Evolutionary conservation across 1,140 invertebrate species (phyloP), one percentile per base, ranked within the genome.

Genomic region (Sycophila sp.): DNA sequence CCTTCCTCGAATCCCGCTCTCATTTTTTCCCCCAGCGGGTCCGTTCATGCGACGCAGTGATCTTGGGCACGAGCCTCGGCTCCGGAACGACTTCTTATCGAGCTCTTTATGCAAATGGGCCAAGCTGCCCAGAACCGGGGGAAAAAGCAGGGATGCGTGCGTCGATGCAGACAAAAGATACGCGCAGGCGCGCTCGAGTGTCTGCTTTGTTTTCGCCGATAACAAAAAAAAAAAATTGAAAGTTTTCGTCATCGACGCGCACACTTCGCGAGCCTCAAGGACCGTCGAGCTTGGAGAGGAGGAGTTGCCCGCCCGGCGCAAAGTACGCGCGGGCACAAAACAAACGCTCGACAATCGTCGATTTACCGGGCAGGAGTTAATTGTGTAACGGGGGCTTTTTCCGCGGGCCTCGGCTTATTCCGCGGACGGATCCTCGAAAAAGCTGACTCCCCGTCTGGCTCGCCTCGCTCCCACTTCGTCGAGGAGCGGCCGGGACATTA

Each of bases 81-180:
- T 30, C 22, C 17, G n/a, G 22, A 7, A 28, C 32, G 19, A 5
- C 26, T 56, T 59, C 36, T 59, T 59, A 59, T 68, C 24, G 71
- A 55, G 74, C 69, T 72, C 65, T 72, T 73, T 63, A 76, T 76
- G 75, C 69, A 76, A 76, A 76, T 76, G 73, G 72, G 66, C n/a
- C n/a, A n/a, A n/a, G n/a, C n/a, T n/a, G n/a, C n/a, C n/a, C n/a
- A n/a, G n/a, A n/a, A n/a, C n/a, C n/a, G n/a, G n/a, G n/a, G n/a
- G n/a, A n/a, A n/a, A n/a, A n/a, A n/a, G n/a, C n/a, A n/a, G n/a
- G n/a, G n/a, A n/a, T n/a, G n/a, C n/a, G n/a, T n/a, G n/a, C n/a
- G n/a, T n/a, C n/a, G n/a, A n/a, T n/a, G n/a, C n/a, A n/a, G n/a
- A n/a, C n/a, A n/a, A n/a, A n/a, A n/a, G n/a, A n/a, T n/a, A 59